phyloP scores from a whole-genome alignment of 2,888 invertebrate genomes.

The Fissipunctia ypsillon region DNA sequence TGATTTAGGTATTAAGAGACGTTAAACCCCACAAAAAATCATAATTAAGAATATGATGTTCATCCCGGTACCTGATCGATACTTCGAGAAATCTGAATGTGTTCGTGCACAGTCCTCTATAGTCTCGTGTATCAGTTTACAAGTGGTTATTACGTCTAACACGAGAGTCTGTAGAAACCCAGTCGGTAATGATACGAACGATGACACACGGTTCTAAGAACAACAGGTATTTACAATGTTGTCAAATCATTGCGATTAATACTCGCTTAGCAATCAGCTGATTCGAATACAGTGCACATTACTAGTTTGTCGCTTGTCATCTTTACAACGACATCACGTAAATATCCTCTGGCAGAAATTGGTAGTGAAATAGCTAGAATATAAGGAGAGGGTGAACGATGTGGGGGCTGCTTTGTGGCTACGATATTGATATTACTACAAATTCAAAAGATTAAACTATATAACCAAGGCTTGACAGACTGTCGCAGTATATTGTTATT shows the following conservation, averaged over 20 bases:
- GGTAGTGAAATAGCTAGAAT: not conserved
- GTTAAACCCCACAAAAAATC: too few species aligned
- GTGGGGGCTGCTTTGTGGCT: too few species aligned
- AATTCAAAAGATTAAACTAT: too few species aligned
- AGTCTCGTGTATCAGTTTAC: slow-evolving; percentile 11
- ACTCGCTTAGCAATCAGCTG: slow-evolving; percentile 25
- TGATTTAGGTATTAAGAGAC: too few species aligned
- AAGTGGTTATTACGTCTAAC: slow-evolving; percentile 2
- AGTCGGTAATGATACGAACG: not conserved
- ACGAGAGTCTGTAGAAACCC: slow-evolving; percentile 19
- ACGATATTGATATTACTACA: too few species aligned
- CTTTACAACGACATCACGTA: not conserved
- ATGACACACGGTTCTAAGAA: slow-evolving; percentile 42
- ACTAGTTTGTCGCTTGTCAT: not conserved
- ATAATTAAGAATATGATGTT: not conserved
- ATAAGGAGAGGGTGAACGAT: too few species aligned
- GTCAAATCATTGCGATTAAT: slow-evolving; percentile 38
- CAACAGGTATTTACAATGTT: slow-evolving; percentile 4
- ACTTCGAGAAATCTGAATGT: slow-evolving; percentile 8
- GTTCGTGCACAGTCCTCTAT: not conserved
- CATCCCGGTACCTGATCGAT: not conserved
- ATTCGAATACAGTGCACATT: not conserved
- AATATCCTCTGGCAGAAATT: not conserved
- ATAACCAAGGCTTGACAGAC: too few species aligned
- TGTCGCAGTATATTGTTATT: not conserved